Evolutionary conservation across 2,797 vertebrate genomes (phyloP).

Genomic region (Craterocephalus amniculus): DNA sequence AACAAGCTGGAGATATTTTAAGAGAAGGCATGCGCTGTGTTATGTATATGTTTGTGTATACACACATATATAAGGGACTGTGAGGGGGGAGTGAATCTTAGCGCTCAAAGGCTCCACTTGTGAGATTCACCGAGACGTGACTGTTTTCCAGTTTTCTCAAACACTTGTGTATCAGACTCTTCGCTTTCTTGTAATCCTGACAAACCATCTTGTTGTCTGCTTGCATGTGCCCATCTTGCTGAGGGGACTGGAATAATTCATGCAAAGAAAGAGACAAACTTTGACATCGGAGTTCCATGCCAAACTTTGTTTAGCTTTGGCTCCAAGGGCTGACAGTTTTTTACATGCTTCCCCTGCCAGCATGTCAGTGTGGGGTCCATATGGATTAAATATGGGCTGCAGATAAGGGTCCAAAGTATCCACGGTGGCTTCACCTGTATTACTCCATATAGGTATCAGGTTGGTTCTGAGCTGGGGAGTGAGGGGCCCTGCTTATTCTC

Average conservation of each 20-base stretch:
- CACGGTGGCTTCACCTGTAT: too few relatives aligned
- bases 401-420: too few relatives aligned
- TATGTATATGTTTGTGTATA: constrained; percentile 20
- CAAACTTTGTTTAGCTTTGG: not conserved
- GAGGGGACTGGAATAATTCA: constrained; percentile 4
- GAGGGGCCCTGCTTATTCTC: too few relatives aligned
- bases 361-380: too few relatives aligned
- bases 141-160: constrained; percentile 24
- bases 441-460: too few relatives aligned
- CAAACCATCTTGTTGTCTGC: constrained; percentile 23
- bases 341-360: too few relatives aligned
- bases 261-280: not conserved
- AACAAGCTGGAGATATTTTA: constrained; percentile 21
- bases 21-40: constrained; percentile 3
- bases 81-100: not conserved
- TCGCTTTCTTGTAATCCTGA: constrained; percentile 22
- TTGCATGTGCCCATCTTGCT: constrained; percentile 25
- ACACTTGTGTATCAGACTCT: constrained; percentile 14
- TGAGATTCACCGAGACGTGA: constrained; percentile 23
- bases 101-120: constrained; percentile 6
- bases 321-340: not conserved
- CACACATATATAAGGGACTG: constrained; percentile 8
- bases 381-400: too few relatives aligned
- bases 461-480: too few relatives aligned
- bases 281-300: not conserved